Evolutionary conservation across 2,113 vertebrate species (phyloP).

Genomic region (Rhodinocichla rosea): DNA sequence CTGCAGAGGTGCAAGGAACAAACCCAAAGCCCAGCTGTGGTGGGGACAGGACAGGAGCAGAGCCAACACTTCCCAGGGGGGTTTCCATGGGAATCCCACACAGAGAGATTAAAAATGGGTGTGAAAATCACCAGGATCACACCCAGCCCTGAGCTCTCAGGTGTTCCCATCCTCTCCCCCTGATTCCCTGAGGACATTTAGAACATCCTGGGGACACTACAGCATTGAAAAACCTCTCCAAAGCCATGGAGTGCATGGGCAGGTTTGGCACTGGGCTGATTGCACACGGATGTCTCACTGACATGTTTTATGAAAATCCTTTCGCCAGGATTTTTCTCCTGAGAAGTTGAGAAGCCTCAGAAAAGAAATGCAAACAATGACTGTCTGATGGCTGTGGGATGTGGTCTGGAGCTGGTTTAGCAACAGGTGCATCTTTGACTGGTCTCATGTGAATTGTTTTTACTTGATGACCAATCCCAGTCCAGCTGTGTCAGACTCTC

Average conservation of each 20-base stretch:
- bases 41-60: not conserved
- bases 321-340: too few relatives aligned
- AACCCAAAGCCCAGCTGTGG: not conserved
- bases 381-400: too few relatives aligned
- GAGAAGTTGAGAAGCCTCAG: too few relatives aligned
- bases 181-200: rapidly evolving
- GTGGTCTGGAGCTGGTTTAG: too few relatives aligned
- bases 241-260: not conserved
- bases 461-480: too few relatives aligned
- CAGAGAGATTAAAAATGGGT: not conserved
- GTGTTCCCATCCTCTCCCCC: not conserved
- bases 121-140: not conserved
- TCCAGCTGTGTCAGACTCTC: too few relatives aligned
- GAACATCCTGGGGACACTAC: rapidly evolving
- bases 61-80: not conserved
- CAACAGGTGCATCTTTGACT: too few relatives aligned
- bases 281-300: not conserved
- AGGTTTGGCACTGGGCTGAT: not conserved
- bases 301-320: too few relatives aligned
- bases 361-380: too few relatives aligned
- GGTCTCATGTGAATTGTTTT: too few relatives aligned
- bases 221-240: not conserved
- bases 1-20: not conserved
- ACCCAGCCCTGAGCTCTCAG: not conserved
- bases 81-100: not conserved